These are phyloP conservation scores for Paratrypauchen microcephalus DNA, from an alignment of 2,797 vertebrate genomes.

Conservation along the genomic window DNA sequence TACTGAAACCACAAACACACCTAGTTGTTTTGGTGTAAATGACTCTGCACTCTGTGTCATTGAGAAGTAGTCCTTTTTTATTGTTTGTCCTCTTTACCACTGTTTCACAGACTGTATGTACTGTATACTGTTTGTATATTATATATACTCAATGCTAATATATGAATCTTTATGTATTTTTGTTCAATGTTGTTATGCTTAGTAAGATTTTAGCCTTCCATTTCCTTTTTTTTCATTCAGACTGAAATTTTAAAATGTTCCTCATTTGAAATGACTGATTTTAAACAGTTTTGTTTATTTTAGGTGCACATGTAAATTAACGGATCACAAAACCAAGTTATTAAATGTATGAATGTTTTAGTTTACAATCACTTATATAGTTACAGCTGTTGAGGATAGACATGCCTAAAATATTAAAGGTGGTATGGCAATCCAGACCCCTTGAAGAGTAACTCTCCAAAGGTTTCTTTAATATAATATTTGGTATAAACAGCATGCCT, in stretches of 20 bases:
- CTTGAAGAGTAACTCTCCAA: too few relatives aligned
- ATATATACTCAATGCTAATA: constrained; percentile 73
- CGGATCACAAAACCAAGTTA: background rate
- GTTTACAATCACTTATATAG: background rate
- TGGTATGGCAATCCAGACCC: too few relatives aligned
- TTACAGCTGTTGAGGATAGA: background rate
- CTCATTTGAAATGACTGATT: background rate
- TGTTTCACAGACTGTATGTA: constrained; percentile 71
- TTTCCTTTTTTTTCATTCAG: constrained; percentile 12
- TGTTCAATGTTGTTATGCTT: constrained; percentile 58
- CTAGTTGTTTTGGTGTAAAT: constrained; percentile 26
- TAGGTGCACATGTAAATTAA: background rate
- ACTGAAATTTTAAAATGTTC: constrained; percentile 18
- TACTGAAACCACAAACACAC: constrained; percentile 12
- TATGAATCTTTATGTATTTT: constrained; percentile 67
- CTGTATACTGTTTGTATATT: constrained; percentile 80
- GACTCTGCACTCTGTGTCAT: constrained; percentile 7
- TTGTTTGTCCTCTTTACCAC: constrained; percentile 37
- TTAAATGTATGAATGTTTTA: background rate
- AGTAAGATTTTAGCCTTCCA: constrained; percentile 39
- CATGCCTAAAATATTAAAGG: too few relatives aligned
- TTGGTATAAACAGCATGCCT: too few relatives aligned
- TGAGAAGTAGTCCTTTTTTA: constrained; percentile 27
- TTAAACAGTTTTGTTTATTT: background rate
- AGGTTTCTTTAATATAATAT: too few relatives aligned